A percentile compares a stretch with the other conserved stretches of the same genome.
These are phyloP conservation scores for Salvelinus fontinalis DNA, from an alignment of 2,113 vertebrate genomes.

Conservation along the genomic window DNA sequence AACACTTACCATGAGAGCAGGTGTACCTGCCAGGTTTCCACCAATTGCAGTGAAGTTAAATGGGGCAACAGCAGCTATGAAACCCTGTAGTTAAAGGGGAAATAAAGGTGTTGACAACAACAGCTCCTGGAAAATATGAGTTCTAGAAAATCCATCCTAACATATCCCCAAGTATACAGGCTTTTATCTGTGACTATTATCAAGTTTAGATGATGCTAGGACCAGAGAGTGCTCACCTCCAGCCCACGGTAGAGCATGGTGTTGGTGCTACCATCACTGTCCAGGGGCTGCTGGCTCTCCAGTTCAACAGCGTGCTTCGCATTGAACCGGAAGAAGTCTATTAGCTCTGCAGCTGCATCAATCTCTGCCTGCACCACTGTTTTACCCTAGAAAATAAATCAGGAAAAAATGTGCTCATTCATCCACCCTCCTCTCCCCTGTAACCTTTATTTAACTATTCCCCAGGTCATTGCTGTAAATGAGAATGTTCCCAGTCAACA, in stretches of 20 bases:
- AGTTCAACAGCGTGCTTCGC: conserved; percentile 89
- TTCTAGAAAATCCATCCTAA: background rate
- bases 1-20: conserved; percentile 87
- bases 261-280: conserved; percentile 84
- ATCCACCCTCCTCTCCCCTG: too few species aligned
- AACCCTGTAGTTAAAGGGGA: conserved; percentile 75
- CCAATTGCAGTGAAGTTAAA: conserved; percentile 99
- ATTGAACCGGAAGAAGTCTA: conserved; percentile 97
- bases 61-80: conserved; percentile 89
- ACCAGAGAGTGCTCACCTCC: conserved; percentile 75
- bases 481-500: too few species aligned
- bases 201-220: background rate
- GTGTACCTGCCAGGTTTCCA: conserved; percentile 89
- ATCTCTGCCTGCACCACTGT: conserved; percentile 94
- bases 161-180: background rate
- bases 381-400: conserved; percentile 78
- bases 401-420: background rate
- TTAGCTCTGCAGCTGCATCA: conserved; percentile 88
- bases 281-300: conserved; percentile 82
- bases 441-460: too few species aligned
- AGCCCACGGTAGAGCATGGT: conserved; percentile 87
- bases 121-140: background rate
- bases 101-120: background rate
- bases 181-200: background rate
- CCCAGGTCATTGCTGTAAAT: too few species aligned